Base-by-base conservation (phyloP, 2,113 vertebrate genomes). In the Phaethon lepturus region DNA sequence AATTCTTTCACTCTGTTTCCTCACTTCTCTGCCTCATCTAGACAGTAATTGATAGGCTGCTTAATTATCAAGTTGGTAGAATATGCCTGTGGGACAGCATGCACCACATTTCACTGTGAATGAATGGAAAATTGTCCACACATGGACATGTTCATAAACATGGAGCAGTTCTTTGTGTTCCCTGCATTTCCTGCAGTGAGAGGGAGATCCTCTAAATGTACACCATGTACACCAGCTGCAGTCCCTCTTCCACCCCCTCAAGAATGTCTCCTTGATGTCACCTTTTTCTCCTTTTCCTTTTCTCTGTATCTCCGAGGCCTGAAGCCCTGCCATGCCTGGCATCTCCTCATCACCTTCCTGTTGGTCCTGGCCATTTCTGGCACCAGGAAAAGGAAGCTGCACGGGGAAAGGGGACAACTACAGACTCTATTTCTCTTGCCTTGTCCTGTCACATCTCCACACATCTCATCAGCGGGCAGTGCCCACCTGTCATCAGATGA, bases 251-350 rank as follows among this genome's bases (percentile, higher is more conserved):
- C 1, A 7, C 15, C 14, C 84, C 25, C 26, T 85, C 55, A 69
- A 40, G 26, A 73, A 24, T 2, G 2, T 7, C 2, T 59, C 71
- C 26, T 6, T 44, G 5, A 24, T 24, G 10, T 10, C 38, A 33
- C 4, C 5, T 64, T 69, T 92, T 69, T 19, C 35, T 66, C 4
- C 13, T 77, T 75, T 74, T 60, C 24, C 5, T 60, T 81, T 66
- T 25, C 16, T 64, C 69, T 93, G 1, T 26, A n/a, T 4, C n/a
- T 58, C 7, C 35, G 42, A 87, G 19, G 6, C 11, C 42, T 60
- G 53, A 83, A n/a, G 24, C 2, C 8, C 2, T 0, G 0, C 11
- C 45, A 40, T 52, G 6, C 5, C 28, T 14, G 6, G 6, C 5
- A 55, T 10, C 11, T 76, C 24, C 6, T 62, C 13, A 50, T 44